phyloP scores from a whole-genome alignment of 1,140 invertebrate species.

The Scaptomyza montana region DNA sequence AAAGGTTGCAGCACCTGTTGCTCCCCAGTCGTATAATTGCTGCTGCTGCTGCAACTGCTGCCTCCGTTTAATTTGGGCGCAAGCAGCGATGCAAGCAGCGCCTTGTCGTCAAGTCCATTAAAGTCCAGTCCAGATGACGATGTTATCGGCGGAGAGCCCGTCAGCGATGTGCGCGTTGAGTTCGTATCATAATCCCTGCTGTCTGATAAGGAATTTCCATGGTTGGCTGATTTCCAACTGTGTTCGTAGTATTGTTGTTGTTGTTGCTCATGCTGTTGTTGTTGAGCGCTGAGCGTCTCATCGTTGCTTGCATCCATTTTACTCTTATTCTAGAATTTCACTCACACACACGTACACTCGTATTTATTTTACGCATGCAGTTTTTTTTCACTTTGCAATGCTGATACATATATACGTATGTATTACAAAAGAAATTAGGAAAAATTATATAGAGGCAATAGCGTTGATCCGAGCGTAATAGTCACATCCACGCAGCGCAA shows the following conservation, averaged over 20 bases:
- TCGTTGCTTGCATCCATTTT: constrained; percentile 63
- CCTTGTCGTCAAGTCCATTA: constrained; percentile 50
- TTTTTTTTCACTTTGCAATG: constrained; percentile 60
- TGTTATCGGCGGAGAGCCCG: constrained; percentile 60
- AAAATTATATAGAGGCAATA: constrained; percentile 48
- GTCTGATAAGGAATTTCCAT: constrained; percentile 76
- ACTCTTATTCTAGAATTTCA: constrained; percentile 59
- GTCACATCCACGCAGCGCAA: constrained; percentile 61
- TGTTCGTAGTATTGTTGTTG: constrained; percentile 47
- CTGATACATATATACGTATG: constrained; percentile 52
- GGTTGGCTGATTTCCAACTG: constrained; percentile 48
- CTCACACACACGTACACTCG: constrained; percentile 18
- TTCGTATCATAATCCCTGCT: constrained; percentile 79
- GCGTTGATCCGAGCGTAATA: constrained; percentile 44
- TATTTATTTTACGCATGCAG: constrained; percentile 51
- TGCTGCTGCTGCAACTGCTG: constrained; percentile 35
- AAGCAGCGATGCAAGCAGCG: constrained; percentile 58
- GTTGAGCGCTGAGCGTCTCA: constrained; percentile 34
- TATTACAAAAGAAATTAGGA: constrained; percentile 65
- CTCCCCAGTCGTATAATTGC: constrained; percentile 49
- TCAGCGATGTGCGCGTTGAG: constrained; percentile 69
- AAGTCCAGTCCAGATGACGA: constrained; percentile 52
- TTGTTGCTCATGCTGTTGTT: constrained; percentile 41
- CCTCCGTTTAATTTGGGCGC: constrained; percentile 42
- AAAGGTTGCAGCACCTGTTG: constrained; percentile 82